Evolutionary conservation across 1,140 invertebrate genomes (phyloP).

Genomic region (Euura lappo): DNA sequence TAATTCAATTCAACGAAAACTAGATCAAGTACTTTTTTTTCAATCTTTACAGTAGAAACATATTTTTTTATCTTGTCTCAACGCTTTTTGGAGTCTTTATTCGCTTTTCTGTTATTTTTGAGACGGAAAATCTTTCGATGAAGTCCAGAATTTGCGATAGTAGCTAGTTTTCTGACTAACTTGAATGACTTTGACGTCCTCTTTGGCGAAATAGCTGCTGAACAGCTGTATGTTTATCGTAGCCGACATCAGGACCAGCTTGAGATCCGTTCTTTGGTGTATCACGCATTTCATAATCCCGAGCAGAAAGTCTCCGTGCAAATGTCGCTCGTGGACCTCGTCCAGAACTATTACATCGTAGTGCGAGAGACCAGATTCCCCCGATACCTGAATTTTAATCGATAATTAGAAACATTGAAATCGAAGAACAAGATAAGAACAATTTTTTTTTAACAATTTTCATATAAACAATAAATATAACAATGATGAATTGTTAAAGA

Average conservation of each 20-base stretch:
- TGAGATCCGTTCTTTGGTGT: slow-evolving; percentile 79
- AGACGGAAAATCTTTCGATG: no score
- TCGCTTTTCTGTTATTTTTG: no score
- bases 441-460: no score
- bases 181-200: slow-evolving; percentile 81
- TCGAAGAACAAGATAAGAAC: no score
- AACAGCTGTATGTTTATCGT: slow-evolving; percentile 98
- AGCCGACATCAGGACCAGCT: slow-evolving; percentile 97
- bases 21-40: slow-evolving; percentile 18
- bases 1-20: slow-evolving; percentile 21
- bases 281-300: slow-evolving; percentile 91
- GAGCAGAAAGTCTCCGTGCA: slow-evolving; percentile 94
- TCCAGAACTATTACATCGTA: slow-evolving; percentile 93
- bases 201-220: slow-evolving; percentile 84
- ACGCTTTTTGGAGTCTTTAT: no score
- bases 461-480: no score
- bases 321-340: slow-evolving; percentile 95
- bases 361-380: slow-evolving; percentile 63
- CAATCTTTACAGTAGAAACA: neutral
- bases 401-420: slow-evolving; percentile 16
- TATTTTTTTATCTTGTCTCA: no score
- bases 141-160: no score
- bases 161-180: slow-evolving; percentile 50
- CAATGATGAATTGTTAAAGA: no score
- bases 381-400: slow-evolving; percentile 52